Conservation (phyloP, 2,113 vertebrate genomes). For the Malurus alboscapulatus region DNA sequence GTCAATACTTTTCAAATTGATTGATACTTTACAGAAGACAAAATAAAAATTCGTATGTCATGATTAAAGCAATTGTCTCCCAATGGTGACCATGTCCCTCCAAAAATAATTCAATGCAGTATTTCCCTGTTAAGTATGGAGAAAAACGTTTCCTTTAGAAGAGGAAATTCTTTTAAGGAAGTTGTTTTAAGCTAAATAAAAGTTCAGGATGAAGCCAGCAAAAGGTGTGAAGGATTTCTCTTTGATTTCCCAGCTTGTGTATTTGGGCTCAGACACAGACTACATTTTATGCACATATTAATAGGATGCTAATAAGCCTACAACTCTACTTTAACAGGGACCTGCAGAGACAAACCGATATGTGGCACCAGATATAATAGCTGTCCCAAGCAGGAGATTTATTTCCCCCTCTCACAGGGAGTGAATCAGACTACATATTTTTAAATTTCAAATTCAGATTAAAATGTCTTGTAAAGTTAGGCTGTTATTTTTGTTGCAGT, state of each 20-base stretch:
- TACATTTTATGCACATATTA: constrained; percentile 75
- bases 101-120: constrained; percentile 36
- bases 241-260: constrained; percentile 84
- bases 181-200: constrained; percentile 77
- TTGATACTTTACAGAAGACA: not conserved
- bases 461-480: not conserved
- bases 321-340: constrained; percentile 54
- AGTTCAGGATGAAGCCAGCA: constrained; percentile 74
- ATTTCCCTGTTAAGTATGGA: constrained; percentile 70
- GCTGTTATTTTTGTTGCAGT: not conserved
- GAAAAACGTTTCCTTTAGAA: constrained; percentile 70
- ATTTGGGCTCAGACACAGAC: constrained; percentile 79
- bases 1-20: not conserved
- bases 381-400: not conserved
- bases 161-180: constrained; percentile 78
- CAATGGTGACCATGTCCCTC: not conserved
- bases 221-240: constrained; percentile 73
- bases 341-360: constrained; percentile 26
- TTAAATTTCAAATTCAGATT: not conserved
- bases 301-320: constrained; percentile 74
- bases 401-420: not conserved
- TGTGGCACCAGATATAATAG: constrained; percentile 47
- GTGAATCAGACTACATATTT: not conserved
- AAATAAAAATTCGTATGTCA: not conserved
- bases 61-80: not conserved